These are phyloP conservation scores for Sarotherodon lohbergeri DNA, from an alignment of 2,113 vertebrate genomes.

Conservation along the genomic window DNA sequence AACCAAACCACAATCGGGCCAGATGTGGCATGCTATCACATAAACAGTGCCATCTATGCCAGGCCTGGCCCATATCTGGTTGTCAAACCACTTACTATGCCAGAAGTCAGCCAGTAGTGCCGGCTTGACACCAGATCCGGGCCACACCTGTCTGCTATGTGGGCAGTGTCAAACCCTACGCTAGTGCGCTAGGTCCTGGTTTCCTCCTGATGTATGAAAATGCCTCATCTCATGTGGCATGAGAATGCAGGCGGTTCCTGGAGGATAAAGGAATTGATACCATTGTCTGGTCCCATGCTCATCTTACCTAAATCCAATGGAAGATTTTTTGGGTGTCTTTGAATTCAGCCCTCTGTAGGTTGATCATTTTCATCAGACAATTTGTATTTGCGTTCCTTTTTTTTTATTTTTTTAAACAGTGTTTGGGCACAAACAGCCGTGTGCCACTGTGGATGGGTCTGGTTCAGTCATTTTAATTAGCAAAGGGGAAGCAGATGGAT, in stretches of 20 bases:
- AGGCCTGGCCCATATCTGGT: no score
- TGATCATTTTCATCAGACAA: not conserved
- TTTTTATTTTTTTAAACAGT: not conserved
- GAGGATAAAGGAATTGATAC: not conserved
- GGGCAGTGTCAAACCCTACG: not conserved
- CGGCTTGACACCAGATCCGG: no score
- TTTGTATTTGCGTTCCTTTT: not conserved
- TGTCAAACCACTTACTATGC: no score
- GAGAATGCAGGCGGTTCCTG: not conserved
- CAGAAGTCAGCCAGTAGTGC: no score
- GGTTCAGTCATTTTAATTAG: not conserved
- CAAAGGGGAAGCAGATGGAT: not conserved
- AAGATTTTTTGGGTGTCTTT: not conserved
- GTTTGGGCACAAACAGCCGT: not conserved
- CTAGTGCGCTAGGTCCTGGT: not conserved
- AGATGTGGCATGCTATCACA: no score
- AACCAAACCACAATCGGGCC: no score
- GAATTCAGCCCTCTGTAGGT: not conserved
- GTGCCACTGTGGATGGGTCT: not conserved
- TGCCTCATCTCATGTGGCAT: not conserved
- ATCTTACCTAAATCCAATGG: not conserved
- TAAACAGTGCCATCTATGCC: no score
- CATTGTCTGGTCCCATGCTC: not conserved
- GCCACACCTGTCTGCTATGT: no score
- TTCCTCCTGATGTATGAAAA: not conserved